Evolutionary conservation across 2,888 invertebrate genomes (phyloP), one percentile per base, ranked within the genome.

Genomic region (Carpatolechia fugitivella): DNA sequence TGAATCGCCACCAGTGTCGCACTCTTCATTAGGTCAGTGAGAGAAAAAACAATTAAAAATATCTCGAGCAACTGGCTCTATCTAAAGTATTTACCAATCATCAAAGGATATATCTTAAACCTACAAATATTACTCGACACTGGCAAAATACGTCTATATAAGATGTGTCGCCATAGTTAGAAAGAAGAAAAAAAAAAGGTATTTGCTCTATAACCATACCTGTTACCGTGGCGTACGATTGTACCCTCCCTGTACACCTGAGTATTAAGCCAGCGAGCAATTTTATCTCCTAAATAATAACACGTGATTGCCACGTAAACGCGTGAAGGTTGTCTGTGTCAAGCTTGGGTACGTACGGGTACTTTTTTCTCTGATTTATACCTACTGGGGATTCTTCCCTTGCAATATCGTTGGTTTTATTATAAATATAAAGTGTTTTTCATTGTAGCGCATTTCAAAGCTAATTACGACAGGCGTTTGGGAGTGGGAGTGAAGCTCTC

Each of bases 201-300:
- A 33, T 8, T 33, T 33, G 33, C 33, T 11, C 8, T 5, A 5
- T 33, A 33, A 3, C 8, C 10, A 10, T 33, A 8, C 33, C 33
- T 10, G 10, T 33, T 8, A 3, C 33, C 3, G 2, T 3, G 10
- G 11, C 8, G 1, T 33, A 33, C 11, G 3, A 38, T 38, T 38
- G 7, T 38, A 11, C 16, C 13, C 6, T 7, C 16, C 8, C 38
- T 38, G n/a, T 8, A 2, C 38, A 14, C 7, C 16, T n/a, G 7
- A 38, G 13, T 38, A 38, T n/a, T 38, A 36, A 38, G 13, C 38
- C 38, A 38, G 11, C 29, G 31, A 14, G 14, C 16, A 31, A 76
- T 76, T 75, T 74, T 75, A 69, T 74, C 56, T 53, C 55, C 48
- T 58, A 61, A 61, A 60, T 58, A 61, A 59, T 59, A 57, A 59